Base-by-base conservation (phyloP, 2,113 vertebrate genomes). In the Gavia stellata region DNA sequence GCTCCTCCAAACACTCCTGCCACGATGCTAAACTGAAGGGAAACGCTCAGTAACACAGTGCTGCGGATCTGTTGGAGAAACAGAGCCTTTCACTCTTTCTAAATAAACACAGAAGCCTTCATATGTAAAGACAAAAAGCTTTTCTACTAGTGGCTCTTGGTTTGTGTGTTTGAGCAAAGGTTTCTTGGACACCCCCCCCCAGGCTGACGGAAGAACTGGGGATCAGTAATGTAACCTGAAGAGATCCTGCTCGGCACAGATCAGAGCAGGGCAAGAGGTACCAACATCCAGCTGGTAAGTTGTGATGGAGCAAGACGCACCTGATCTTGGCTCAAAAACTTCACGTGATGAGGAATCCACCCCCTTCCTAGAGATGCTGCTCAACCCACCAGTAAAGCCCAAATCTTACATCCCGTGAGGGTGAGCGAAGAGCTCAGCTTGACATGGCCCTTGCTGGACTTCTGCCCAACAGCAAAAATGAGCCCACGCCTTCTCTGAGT, bases 221-320 rank as follows among this genome's bases (percentile, higher is more conserved):
- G n/a, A 36, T 85, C 90, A 62, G 7, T 49, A 72, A 42, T 34
- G 49, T 25, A 36, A 72, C 44, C 72, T 52, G 56, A 62, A 58
- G 1, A 1, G n/a, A 67, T n/a, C 45, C 55, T 45, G 50, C 53
- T 49, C 0, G 0, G 31, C 34, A 81, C 40, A 77, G 78, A n/a
- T 5, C 38, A 55, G 33, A 83, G 38, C 20, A 72, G 7, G 55
- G n/a, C 4, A 19, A 34, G 28, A 72, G 42, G n/a, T 23, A 62
- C 12, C 56, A 62, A 58, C 62, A 85, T 29, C 62, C 68, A 87
- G 28, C 17, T n/a, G 21, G 18, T 14, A n/a, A 62, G 21, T 65
- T 62, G 42, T 10, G 36, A 84, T 10, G 73, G 61, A 87, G 55
- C 8, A 74, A 86, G 61, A 67, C 0, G 8, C 24, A 81, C 7